Percentiles rank a stretch among this genome's conserved stretches.
phyloP scores from a whole-genome alignment of 2,113 vertebrate genomes.

The Ariopsis seemanni region DNA sequence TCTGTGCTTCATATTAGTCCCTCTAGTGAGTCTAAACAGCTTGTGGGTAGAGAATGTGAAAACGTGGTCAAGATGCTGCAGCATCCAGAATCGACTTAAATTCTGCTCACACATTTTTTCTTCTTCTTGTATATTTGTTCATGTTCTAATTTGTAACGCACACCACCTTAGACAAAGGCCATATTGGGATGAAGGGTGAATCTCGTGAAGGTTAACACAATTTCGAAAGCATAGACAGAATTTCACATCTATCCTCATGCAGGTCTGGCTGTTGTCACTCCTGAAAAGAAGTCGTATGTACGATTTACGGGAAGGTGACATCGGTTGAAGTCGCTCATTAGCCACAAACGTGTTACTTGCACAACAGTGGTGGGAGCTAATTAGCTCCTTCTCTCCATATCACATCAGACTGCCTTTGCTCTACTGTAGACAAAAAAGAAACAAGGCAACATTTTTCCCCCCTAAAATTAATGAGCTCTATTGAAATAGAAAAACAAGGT shows the following conservation, averaged over 20 bases:
- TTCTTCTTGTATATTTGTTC: background rate
- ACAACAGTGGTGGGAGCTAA: slow-evolving; percentile 42
- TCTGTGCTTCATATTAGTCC: slow-evolving; percentile 28
- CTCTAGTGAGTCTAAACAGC: slow-evolving; percentile 29
- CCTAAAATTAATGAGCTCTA: slow-evolving; percentile 51
- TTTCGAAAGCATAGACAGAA: background rate
- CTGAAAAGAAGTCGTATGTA: background rate
- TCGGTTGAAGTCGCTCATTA: slow-evolving; percentile 40
- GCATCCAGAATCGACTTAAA: slow-evolving; percentile 9
- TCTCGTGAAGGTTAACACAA: background rate
- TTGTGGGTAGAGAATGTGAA: slow-evolving; percentile 16
- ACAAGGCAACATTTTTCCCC: slow-evolving; percentile 11
- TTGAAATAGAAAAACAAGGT: slow-evolving; percentile 32
- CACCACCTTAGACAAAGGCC: background rate
- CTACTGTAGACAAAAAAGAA: slow-evolving; percentile 31
- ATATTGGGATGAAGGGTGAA: background rate
- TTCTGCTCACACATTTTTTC: background rate
- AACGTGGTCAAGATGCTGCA: slow-evolving; percentile 28
- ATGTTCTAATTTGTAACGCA: background rate
- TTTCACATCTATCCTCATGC: background rate
- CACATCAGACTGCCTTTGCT: slow-evolving; percentile 34
- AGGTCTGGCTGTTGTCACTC: background rate
- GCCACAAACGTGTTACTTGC: slow-evolving; percentile 13
- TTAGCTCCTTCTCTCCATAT: slow-evolving; percentile 34
- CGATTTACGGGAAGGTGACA: slow-evolving; percentile 19